A percentile compares a stretch with the other conserved stretches of the same genome.
phyloP scores from a whole-genome alignment of 2,113 vertebrate species.

The Etia nguti region DNA sequence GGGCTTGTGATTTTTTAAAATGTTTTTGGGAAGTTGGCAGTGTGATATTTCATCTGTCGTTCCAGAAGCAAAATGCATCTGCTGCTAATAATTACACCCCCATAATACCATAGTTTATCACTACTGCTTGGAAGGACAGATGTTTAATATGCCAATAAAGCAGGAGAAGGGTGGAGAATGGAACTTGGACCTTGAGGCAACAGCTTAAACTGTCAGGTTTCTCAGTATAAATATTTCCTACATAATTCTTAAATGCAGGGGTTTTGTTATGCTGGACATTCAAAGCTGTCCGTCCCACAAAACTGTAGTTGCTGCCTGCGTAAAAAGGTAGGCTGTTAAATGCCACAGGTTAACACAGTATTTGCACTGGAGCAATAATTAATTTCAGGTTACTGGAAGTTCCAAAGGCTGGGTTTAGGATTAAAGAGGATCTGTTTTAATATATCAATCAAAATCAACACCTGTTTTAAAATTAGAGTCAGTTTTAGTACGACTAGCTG shows the following conservation, averaged over 20 bases:
- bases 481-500: not conserved
- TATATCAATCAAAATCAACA: not conserved
- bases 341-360: not conserved
- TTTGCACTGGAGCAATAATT: not conserved
- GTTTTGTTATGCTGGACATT: not conserved
- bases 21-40: not conserved
- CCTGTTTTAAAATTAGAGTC: not conserved
- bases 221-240: not conserved
- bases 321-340: not conserved
- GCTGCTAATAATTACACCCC: not conserved
- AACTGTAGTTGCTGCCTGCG: not conserved
- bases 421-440: not conserved
- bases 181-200: not conserved
- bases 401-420: not conserved
- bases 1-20: not conserved
- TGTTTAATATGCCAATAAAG: not conserved
- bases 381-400: not conserved
- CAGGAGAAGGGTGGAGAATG: not conserved
- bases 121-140: not conserved
- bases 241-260: not conserved
- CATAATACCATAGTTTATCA: not conserved
- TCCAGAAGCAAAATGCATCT: not conserved
- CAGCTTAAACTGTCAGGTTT: not conserved
- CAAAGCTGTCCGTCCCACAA: not conserved
- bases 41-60: not conserved